phyloP scores from a whole-genome alignment of 1,140 invertebrate genomes.

The Holotrichia oblita region DNA sequence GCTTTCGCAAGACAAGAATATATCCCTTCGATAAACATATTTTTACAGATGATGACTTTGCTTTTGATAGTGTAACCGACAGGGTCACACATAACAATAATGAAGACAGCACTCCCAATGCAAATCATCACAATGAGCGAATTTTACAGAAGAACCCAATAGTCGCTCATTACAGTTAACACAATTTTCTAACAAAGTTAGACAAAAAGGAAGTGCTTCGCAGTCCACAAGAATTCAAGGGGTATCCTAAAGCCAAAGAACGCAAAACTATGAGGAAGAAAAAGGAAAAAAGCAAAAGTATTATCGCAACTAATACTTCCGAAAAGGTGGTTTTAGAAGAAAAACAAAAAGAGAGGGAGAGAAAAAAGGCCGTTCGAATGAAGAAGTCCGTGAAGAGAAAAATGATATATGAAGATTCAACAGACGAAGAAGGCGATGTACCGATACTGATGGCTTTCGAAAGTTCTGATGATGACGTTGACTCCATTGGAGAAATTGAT shows the following conservation, averaged over 20 bases:
- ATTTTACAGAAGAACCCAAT: not conserved
- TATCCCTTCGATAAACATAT: too few species aligned
- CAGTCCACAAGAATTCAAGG: not conserved
- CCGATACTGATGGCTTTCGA: not conserved
- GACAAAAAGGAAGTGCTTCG: not conserved
- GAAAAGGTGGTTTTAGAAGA: not conserved
- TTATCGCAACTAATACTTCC: too few species aligned
- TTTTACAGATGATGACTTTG: too few species aligned
- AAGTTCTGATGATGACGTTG: too few species aligned
- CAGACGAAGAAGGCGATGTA: not conserved
- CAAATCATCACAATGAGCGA: not conserved
- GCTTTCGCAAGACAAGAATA: too few species aligned
- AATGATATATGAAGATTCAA: not conserved
- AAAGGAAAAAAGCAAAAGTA: too few species aligned
- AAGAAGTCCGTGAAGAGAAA: not conserved
- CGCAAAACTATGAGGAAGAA: too few species aligned
- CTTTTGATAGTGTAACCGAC: too few species aligned
- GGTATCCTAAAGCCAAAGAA: too few species aligned
- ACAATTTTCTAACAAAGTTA: not conserved
- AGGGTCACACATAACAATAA: too few species aligned
- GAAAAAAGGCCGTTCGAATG: not conserved
- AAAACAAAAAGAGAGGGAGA: not conserved
- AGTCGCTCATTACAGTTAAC: too few species aligned
- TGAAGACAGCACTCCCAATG: too few species aligned
- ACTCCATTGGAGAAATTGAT: not conserved